These are phyloP conservation scores for Lacerta viridis DNA, from an alignment of 2,797 vertebrate species.

Conservation along the genomic window DNA sequence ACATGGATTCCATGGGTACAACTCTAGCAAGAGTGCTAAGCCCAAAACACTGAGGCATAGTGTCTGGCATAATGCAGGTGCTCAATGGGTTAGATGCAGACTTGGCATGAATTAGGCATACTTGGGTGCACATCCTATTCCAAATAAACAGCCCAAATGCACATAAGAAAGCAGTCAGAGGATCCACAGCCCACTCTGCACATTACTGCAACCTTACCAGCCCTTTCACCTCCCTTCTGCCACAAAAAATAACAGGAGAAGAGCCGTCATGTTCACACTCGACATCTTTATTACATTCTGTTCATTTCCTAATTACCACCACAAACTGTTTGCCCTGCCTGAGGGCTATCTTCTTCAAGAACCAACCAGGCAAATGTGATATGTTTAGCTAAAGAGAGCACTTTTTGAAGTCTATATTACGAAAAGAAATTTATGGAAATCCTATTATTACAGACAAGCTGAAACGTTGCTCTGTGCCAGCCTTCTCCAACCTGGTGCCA, in stretches of 20 bases:
- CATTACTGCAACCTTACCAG: background rate
- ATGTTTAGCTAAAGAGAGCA: background rate
- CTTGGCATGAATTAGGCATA: background rate
- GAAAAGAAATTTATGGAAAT: conserved; percentile 23
- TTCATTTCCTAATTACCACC: conserved; percentile 10
- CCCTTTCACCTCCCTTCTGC: background rate
- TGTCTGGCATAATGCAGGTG: too few relatives aligned
- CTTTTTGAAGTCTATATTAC: conserved; percentile 20
- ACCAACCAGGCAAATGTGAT: background rate
- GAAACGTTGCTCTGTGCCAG: background rate
- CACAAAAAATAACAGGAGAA: background rate
- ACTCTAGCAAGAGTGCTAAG: background rate
- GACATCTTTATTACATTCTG: background rate
- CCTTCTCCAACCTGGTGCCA: too few relatives aligned
- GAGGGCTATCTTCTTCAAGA: background rate
- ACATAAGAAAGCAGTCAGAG: background rate
- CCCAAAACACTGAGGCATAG: background rate
- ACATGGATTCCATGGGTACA: background rate
- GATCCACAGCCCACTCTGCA: background rate
- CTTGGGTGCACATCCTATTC: too few relatives aligned
- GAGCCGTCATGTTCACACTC: background rate
- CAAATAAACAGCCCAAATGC: background rate
- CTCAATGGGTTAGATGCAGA: too few relatives aligned
- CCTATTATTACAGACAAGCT: conserved; percentile 2
- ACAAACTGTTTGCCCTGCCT: conserved; percentile 6